Evolutionary conservation across 1,140 invertebrate genomes (phyloP).

Genomic region (Sipha flava): DNA sequence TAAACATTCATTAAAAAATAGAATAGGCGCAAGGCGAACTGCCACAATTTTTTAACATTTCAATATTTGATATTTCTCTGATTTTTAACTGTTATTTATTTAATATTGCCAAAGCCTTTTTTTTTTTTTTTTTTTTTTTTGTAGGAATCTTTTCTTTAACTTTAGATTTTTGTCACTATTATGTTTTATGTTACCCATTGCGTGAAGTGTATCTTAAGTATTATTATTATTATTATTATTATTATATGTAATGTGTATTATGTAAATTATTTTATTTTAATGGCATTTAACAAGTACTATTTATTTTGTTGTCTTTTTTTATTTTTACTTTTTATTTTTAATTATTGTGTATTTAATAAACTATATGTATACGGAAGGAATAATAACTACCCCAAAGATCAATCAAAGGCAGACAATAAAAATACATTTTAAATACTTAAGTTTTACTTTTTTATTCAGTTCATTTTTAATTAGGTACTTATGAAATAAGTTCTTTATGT

Average conservation of each 20-base stretch:
- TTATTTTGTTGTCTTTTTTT: background rate
- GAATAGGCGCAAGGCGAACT: background rate
- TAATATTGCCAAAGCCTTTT: background rate
- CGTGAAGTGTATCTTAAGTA: background rate
- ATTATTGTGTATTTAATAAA: background rate
- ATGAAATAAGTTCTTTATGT: no score
- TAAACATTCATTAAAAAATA: no score
- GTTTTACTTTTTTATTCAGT: background rate
- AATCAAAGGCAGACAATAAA: background rate
- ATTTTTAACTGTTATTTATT: background rate
- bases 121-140: background rate
- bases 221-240: no score
- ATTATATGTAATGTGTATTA: background rate
- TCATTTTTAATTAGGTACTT: no score
- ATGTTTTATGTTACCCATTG: conserved; percentile 8
- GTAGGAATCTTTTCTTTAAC: background rate
- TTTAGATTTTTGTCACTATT: background rate
- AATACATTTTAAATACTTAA: background rate
- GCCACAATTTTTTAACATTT: background rate
- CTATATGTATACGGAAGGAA: background rate
- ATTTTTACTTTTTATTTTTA: background rate
- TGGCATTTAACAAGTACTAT: background rate
- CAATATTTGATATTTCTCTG: background rate
- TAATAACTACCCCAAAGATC: background rate
- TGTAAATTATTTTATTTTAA: background rate